Evolutionary conservation across 2,888 invertebrate species (phyloP), one percentile per base, ranked within the genome.

Genomic region (Eurytoma californica): DNA sequence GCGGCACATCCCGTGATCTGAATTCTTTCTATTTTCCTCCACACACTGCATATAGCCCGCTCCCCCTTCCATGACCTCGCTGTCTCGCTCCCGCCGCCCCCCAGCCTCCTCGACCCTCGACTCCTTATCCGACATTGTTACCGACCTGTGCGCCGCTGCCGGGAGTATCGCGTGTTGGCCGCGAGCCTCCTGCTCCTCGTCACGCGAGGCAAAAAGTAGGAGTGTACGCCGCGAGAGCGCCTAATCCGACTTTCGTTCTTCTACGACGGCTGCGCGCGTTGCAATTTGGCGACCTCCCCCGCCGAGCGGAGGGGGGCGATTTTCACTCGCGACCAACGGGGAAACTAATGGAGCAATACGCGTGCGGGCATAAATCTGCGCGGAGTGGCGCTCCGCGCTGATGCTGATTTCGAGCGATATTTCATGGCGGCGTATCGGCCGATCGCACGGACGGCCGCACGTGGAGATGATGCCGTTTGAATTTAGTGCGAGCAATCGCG

Each of bases 51-150:
- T 68, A 69, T 84, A 84, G 83, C 81, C 85, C 78, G 13, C 49
- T 49, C 20, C 49, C 30, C 55, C 60, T 57, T 14, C 63, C 1
- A 67, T 67, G 70, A 18, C 61, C 18, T 70, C 73, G 66, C 65
- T 49, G 61, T 63, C 53, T 20, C 72, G 13, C 70, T 80, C 77
- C 66, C 73, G 65, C 51, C 69, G 78, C 75, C 77, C 70, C 70
- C 76, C 80, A 77, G 68, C 75, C 75, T 76, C 78, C 82, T 77
- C 63, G 49, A 77, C 65, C 83, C 83, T 82, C 83, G 85, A 76
- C 88, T 87, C 83, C 88, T 88, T 88, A 88, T 88, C 86, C 88
- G 88, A 88, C 88, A 87, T 88, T 88, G 89, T 89, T 88, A 88
- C 88, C 87, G 84, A 86, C 86, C 84, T 86, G 24, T 84, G 85